Conservation (phyloP, 2,113 vertebrate genomes). For the Dasyprocta punctata region DNA sequence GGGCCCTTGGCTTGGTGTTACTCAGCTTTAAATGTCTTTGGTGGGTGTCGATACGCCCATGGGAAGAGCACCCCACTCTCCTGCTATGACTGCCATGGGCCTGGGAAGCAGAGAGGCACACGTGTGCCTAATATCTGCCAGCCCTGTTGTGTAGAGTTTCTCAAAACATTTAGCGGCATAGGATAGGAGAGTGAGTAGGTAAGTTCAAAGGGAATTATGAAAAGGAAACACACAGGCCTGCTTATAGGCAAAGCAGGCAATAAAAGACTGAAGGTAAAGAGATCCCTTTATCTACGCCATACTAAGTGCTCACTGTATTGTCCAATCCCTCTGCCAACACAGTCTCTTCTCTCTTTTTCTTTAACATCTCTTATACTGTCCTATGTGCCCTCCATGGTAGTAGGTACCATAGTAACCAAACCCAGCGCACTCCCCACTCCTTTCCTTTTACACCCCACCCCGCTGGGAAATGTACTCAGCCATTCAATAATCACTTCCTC, state of each 20-base stretch:
- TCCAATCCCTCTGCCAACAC: not conserved
- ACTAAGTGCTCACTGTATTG: not conserved
- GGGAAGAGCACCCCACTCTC: not conserved
- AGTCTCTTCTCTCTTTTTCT: not conserved
- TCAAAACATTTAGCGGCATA: slow-evolving; percentile 5
- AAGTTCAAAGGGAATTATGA: not conserved
- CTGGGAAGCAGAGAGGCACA: not conserved
- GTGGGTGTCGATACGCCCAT: not conserved
- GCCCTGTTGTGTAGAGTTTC: not conserved
- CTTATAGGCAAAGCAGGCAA: not conserved
- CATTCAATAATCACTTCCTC: not conserved
- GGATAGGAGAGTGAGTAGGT: not conserved
- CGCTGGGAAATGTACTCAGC: not conserved
- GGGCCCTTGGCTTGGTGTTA: not conserved
- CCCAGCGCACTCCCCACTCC: not conserved
- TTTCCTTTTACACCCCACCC: not conserved
- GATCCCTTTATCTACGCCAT: not conserved
- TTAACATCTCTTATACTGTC: not conserved
- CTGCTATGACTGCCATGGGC: not conserved
- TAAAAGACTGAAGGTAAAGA: no score
- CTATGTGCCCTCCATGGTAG: not conserved
- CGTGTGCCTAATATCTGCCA: not conserved
- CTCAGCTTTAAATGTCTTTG: not conserved
- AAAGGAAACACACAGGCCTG: not conserved
- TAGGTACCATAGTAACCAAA: not conserved